Conservation (phyloP, 2,797 vertebrate genomes). For the Strix occidentalis region DNA sequence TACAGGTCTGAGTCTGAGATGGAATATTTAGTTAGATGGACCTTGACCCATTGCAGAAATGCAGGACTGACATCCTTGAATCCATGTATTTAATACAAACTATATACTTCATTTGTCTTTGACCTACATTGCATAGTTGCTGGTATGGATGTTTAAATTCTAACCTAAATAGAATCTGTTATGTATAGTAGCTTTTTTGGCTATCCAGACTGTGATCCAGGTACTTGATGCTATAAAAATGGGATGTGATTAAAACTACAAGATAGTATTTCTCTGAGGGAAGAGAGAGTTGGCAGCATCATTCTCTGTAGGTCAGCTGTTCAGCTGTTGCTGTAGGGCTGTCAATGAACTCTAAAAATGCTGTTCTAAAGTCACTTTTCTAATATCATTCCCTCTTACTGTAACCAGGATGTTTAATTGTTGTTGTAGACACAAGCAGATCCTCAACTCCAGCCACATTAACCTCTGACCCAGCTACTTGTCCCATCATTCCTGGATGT, state of each 20-base stretch:
- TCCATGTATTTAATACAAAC: neutral
- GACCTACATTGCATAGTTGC: neutral
- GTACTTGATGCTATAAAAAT: neutral
- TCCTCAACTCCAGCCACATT: constrained; percentile 89
- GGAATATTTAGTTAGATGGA: neutral
- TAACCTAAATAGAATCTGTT: neutral
- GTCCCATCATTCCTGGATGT: constrained; percentile 96
- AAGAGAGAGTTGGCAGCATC: neutral
- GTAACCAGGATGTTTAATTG: neutral
- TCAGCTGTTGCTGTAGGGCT: neutral
- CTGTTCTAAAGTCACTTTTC: neutral
- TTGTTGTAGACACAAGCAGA: constrained; percentile 83
- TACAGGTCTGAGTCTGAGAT: neutral
- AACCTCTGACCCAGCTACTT: constrained; percentile 88
- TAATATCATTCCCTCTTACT: neutral
- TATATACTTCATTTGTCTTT: neutral
- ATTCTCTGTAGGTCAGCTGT: neutral
- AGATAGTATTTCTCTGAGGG: neutral
- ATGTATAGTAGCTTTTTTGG: neutral
- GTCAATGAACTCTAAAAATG: neutral
- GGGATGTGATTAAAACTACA: neutral
- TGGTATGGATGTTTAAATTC: neutral
- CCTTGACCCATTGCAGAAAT: neutral
- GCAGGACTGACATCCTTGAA: neutral
- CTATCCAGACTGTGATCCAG: neutral